Base-by-base conservation (phyloP, 2,888 invertebrate genomes). In the Acanthosoma haemorrhoidale region DNA sequence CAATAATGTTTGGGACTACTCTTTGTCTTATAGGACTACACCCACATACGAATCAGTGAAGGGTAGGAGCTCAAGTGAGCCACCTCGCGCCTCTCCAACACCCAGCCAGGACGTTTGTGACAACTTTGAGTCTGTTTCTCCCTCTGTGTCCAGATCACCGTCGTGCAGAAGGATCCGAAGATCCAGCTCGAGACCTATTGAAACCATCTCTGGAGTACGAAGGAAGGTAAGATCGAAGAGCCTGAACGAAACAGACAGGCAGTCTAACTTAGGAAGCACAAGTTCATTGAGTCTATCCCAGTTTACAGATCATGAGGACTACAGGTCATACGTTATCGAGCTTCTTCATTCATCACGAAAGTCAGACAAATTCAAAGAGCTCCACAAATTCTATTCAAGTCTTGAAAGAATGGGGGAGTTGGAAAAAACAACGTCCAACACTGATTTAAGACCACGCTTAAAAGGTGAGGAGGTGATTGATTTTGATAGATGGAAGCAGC, bases 401-500 rank as follows among this genome's bases (percentile, higher is more conserved):
- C 83, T 96, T 72, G 94, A 94, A 80, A 85, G 93, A 76, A 88
- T 95, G 61, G 90, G 89, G 0, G 87, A 92, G 76, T 79, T 94
- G 70, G 94, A 94, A 80, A 86, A 86, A 75, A 87, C 88, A 0
- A 89, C 91, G 4, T 90, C 89, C 0, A 84, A 83, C 0, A 83
- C 83, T 57, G 88, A 89, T 76, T 82, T 91, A 61, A 85, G 88
- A 63, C 90, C 90, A 1, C 83, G 91, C 75, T 84, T 86, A 75
- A 87, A 84, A 79, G 89, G 90, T 77, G 88, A 90, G 76, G 91
- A 92, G 78, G 88, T 92, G 9, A 87, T 93, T 72, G 92, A 93
- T 80, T 94, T 90, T 78, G 93, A 94, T 74, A 85, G 91, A 70
- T 94, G 94, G 94, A 90, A 88, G 78, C 87, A 88, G 79, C 85